Conservation (phyloP, 1,140 invertebrate genomes). For the Tribolium madens region DNA sequence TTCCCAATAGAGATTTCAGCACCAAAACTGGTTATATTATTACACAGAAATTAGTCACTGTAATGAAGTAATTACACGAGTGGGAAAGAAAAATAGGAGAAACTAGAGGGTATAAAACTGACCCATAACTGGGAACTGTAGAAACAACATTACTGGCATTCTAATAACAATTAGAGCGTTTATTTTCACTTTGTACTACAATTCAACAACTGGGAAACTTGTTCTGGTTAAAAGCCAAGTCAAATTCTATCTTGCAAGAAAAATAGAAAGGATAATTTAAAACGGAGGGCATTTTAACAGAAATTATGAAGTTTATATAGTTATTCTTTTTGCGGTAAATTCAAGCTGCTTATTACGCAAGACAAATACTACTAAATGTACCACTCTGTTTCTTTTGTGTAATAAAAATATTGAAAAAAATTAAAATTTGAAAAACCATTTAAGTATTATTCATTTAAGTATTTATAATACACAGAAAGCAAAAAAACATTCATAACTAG, state of each 20-base stretch:
- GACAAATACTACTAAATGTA: too few relatives aligned
- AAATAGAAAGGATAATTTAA: not conserved
- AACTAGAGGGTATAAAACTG: not conserved
- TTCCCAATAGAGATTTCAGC: not conserved
- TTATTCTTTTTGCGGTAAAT: too few relatives aligned
- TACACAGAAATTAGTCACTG: not conserved
- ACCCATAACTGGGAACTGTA: not conserved
- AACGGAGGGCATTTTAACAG: not conserved
- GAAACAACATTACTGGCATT: slow-evolving; percentile 20
- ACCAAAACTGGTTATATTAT: not conserved
- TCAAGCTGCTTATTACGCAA: too few relatives aligned
- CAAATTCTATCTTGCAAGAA: not conserved
- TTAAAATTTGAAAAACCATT: too few relatives aligned
- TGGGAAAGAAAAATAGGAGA: not conserved
- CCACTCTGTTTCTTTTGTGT: too few relatives aligned
- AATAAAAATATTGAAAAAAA: too few relatives aligned
- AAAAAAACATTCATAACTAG: too few relatives aligned
- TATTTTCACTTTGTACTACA: not conserved
- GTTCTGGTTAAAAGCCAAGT: not conserved
- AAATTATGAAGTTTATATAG: not conserved
- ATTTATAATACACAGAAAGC: too few relatives aligned
- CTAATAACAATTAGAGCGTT: slow-evolving; percentile 15
- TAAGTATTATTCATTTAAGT: too few relatives aligned
- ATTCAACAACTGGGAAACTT: not conserved
- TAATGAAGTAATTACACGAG: not conserved